phyloP scores from a whole-genome alignment of 2,113 vertebrate genomes.

The Sander lucioperca region DNA sequence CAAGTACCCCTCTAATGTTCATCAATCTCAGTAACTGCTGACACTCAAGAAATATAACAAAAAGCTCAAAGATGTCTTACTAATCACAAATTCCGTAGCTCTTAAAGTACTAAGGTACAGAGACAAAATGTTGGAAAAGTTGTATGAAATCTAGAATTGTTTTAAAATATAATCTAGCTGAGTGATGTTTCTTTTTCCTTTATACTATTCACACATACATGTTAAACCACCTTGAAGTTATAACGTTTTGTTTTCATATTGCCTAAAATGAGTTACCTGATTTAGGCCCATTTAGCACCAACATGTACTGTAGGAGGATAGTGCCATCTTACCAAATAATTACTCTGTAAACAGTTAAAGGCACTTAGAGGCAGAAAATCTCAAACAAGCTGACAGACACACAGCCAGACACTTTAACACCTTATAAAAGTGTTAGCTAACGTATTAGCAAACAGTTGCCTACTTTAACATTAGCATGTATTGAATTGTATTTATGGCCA shows the following conservation, averaged over 20 bases:
- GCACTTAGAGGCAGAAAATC: neutral
- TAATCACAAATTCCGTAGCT: conserved; percentile 1
- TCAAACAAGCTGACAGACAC: neutral
- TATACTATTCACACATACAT: neutral
- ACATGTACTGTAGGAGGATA: neutral
- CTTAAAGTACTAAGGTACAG: neutral
- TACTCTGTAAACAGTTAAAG: too few species aligned
- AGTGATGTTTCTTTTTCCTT: neutral
- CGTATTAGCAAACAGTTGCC: neutral
- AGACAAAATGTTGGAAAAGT: neutral
- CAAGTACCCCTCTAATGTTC: conserved; percentile 59
- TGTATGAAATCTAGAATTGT: neutral
- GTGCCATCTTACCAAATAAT: neutral
- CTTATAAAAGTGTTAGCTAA: neutral
- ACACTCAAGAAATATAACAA: conserved; percentile 40
- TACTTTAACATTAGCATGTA: neutral
- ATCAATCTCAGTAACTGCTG: conserved; percentile 43
- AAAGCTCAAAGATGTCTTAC: conserved; percentile 24
- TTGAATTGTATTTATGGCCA: neutral
- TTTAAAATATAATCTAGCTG: neutral
- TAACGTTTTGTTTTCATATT: neutral
- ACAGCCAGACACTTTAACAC: neutral
- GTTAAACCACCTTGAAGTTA: neutral
- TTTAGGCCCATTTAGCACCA: neutral
- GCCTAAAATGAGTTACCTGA: neutral